phyloP scores from a whole-genome alignment of 1,140 invertebrate species.

The Zeugodacus cucurbitae region DNA sequence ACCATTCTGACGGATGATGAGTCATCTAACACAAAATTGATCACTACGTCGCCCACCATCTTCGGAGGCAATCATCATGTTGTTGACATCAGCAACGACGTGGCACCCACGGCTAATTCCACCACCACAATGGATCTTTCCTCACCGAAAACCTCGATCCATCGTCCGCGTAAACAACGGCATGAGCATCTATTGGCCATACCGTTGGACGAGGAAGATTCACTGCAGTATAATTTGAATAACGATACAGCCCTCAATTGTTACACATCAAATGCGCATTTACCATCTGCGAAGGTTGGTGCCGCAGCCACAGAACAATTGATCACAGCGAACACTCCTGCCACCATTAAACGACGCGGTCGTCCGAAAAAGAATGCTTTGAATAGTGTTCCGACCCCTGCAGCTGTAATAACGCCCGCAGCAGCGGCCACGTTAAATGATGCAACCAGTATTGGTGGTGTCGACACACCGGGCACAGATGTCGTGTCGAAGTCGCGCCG shows the following conservation, averaged over 20 bases:
- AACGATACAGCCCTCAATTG: background rate
- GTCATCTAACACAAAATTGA: slow-evolving; percentile 3
- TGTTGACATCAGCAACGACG: background rate
- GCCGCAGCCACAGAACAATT: background rate
- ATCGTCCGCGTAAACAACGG: slow-evolving; percentile 60
- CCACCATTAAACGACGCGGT: slow-evolving; percentile 24
- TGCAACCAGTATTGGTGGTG: background rate
- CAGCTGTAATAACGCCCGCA: background rate
- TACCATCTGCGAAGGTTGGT: too few species aligned
- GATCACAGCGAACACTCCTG: background rate
- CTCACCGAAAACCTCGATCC: slow-evolving; percentile 26
- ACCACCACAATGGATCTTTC: background rate
- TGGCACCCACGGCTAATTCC: background rate
- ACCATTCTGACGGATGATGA: slow-evolving; percentile 41
- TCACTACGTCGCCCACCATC: slow-evolving; percentile 35
- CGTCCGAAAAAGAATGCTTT: slow-evolving; percentile 41
- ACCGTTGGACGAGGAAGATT: slow-evolving; percentile 46
- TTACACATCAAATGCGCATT: background rate
- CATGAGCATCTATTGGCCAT: slow-evolving; percentile 59
- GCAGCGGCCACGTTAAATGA: background rate
- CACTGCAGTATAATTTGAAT: background rate
- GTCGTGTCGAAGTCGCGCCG: slow-evolving; percentile 52
- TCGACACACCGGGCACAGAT: background rate
- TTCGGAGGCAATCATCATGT: slow-evolving; percentile 24
- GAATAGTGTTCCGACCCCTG: background rate